Conservation (phyloP, 2,113 vertebrate species). For the Cephalopholis sonnerati region DNA sequence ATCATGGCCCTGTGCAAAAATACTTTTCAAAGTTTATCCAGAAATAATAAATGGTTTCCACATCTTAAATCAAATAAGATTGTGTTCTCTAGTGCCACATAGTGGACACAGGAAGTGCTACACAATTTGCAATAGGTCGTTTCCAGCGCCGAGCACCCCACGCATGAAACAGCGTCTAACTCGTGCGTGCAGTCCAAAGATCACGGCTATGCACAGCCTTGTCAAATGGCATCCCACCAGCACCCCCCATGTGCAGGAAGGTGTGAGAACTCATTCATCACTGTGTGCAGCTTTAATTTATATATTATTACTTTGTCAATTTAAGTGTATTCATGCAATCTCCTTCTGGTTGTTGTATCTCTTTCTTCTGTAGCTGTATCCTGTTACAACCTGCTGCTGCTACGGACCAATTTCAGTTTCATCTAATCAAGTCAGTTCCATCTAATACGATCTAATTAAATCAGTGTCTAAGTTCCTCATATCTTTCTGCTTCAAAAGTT, state of each 20-base stretch:
- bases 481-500: conserved; percentile 39
- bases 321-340: conserved; percentile 8
- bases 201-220: no score
- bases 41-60: not conserved
- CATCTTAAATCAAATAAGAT: no score
- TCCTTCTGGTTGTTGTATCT: conserved; percentile 8
- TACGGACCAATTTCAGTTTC: conserved; percentile 17
- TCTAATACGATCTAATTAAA: conserved; percentile 52
- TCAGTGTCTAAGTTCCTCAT: conserved; percentile 5
- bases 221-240: no score
- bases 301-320: conserved; percentile 7
- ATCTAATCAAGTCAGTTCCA: conserved; percentile 38
- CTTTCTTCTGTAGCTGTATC: not conserved
- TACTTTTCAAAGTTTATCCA: not conserved
- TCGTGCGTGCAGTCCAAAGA: no score
- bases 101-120: no score
- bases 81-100: no score
- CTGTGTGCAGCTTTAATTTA: not conserved
- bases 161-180: no score
- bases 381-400: conserved; percentile 20
- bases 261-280: no score
- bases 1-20: not conserved
- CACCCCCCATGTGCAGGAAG: no score
- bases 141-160: no score
- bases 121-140: no score